Conservation (phyloP, 2,113 vertebrate genomes). For the Callocephalon fimbriatum region DNA sequence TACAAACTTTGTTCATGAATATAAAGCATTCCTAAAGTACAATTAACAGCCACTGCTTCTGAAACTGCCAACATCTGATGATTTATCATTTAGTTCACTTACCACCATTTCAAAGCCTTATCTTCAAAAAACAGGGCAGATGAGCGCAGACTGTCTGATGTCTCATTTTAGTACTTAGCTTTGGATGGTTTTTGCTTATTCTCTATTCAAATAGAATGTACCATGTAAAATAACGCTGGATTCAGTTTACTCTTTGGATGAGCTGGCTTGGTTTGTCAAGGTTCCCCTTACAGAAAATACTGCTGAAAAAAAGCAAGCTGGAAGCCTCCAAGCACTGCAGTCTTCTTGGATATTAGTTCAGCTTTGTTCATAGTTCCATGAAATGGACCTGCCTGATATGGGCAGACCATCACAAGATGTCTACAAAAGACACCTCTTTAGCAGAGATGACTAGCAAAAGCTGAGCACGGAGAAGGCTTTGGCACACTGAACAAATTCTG, state of each 20-base stretch:
- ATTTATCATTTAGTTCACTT: conserved; percentile 6
- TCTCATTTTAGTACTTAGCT: not conserved
- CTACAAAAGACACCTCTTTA: not conserved
- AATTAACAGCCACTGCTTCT: not conserved
- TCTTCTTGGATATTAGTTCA: not conserved
- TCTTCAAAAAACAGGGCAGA: conserved; percentile 16
- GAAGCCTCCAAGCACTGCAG: not conserved
- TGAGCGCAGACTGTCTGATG: not conserved
- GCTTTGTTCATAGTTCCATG: not conserved
- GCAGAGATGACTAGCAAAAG: not conserved
- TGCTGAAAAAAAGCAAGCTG: not conserved
- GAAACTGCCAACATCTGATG: not conserved
- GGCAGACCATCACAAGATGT: not conserved
- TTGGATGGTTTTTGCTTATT: not conserved
- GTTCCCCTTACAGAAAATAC: not conserved
- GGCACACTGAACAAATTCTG: not conserved
- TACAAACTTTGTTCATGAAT: not conserved
- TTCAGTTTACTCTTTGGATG: not conserved
- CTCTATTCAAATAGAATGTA: not conserved
- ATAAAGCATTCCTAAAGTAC: not conserved
- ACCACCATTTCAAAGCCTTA: conserved; percentile 35
- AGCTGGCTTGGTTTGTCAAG: not conserved
- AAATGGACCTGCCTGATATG: rapidly evolving
- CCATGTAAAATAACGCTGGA: not conserved
- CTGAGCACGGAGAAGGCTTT: not conserved